A percentile compares a stretch with the other conserved stretches of the same genome.
These are phyloP conservation scores for Ophioninae sp. DNA, from an alignment of 2,888 invertebrate genomes.

Conservation along the genomic window DNA sequence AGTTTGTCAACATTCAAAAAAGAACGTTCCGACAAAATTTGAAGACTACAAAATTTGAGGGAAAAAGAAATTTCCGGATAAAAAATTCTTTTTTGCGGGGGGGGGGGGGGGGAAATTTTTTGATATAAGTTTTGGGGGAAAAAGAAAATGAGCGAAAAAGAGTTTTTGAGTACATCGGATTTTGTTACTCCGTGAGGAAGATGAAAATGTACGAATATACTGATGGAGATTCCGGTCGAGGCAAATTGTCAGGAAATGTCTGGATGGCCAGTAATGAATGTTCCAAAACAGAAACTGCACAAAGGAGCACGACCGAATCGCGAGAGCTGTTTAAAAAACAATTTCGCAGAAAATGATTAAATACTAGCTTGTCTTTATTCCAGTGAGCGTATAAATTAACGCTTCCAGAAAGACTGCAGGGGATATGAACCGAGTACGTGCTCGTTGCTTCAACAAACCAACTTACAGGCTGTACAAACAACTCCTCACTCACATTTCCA, in stretches of 20 bases:
- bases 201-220: neutral
- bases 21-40: too few species aligned
- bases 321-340: neutral
- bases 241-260: neutral
- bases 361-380: neutral
- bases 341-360: neutral
- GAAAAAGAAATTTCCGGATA: too few species aligned
- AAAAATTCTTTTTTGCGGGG: too few species aligned
- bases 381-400: slow-evolving; percentile 5
- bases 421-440: neutral
- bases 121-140: too few species aligned
- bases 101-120: too few species aligned
- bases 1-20: too few species aligned
- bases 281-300: neutral
- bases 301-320: neutral
- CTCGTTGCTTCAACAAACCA: neutral
- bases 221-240: neutral
- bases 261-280: neutral
- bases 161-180: too few species aligned
- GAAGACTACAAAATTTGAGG: too few species aligned
- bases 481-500: neutral
- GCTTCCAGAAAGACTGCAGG: neutral
- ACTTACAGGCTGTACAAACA: neutral
- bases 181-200: too few species aligned
- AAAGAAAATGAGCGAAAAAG: too few species aligned